phyloP scores from a whole-genome alignment of 2,797 vertebrate genomes.

The Sylvia borin region DNA sequence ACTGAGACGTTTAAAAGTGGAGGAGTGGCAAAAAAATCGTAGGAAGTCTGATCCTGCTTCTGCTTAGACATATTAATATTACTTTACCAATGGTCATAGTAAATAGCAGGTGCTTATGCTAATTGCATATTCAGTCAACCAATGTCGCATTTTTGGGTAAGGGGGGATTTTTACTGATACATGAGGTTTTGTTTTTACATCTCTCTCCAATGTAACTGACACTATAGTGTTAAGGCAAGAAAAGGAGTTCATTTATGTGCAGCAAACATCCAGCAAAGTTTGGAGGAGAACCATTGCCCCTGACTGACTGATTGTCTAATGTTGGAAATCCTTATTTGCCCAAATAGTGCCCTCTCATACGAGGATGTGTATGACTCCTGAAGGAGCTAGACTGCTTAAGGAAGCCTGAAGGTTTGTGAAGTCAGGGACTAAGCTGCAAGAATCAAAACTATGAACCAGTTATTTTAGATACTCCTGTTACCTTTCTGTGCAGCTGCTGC shows the following conservation, averaged over 20 bases:
- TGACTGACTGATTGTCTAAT: neutral
- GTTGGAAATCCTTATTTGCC: neutral
- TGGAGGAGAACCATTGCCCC: neutral
- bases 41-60: neutral
- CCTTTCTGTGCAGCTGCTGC: constrained; percentile 8
- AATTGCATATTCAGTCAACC: rapidly evolving
- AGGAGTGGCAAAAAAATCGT: neutral
- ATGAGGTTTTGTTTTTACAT: neutral
- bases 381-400: neutral
- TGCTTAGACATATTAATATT: neutral
- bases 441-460: neutral
- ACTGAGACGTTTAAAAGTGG: neutral
- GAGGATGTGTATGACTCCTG: neutral
- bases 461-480: constrained; percentile 15
- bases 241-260: neutral
- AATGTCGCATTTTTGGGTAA: neutral
- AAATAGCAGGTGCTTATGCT: neutral
- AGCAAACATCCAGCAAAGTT: neutral
- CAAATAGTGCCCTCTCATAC: neutral
- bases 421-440: neutral
- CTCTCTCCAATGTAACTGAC: neutral
- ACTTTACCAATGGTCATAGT: neutral
- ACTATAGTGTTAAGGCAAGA: neutral
- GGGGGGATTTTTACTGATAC: neutral
- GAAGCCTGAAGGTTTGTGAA: neutral